These are phyloP conservation scores for Micropterix aruncella DNA, from an alignment of 2,888 invertebrate genomes.

Conservation along the genomic window DNA sequence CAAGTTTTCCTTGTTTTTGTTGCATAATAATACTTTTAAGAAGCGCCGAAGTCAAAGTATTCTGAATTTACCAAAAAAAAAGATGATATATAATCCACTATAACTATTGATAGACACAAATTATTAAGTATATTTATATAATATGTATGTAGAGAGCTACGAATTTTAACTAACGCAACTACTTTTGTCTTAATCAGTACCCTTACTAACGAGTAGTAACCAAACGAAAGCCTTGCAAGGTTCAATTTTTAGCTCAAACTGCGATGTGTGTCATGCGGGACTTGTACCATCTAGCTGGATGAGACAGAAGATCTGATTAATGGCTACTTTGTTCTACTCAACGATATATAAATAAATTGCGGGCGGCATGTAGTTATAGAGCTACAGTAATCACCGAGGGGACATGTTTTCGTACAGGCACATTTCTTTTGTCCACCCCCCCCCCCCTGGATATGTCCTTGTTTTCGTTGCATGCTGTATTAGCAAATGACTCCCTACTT, in stretches of 20 bases:
- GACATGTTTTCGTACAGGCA: too few relatives aligned
- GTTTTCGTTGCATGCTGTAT: background rate
- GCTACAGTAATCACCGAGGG: too few relatives aligned
- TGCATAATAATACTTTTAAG: background rate
- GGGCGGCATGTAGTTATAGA: too few relatives aligned
- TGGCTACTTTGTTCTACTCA: background rate
- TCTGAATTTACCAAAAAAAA: background rate
- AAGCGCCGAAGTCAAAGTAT: background rate
- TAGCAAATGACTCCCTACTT: background rate
- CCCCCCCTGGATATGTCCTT: background rate
- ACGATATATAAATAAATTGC: too few relatives aligned
- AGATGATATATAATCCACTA: background rate
- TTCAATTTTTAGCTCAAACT: too few relatives aligned
- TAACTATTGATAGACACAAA: background rate
- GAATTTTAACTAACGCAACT: background rate
- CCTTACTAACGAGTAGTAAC: background rate
- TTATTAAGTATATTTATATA: background rate
- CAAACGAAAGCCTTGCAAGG: background rate
- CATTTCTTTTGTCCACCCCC: background rate
- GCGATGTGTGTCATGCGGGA: too few relatives aligned
- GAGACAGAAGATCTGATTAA: background rate
- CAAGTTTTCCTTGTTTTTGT: background rate
- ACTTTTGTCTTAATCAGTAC: slow-evolving; percentile 1
- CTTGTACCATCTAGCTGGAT: background rate
- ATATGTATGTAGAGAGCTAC: background rate